Percentiles rank a stretch among this genome's conserved stretches.
These are phyloP conservation scores for Conomelus anceps DNA, from an alignment of 2,888 invertebrate species.

Conservation along the genomic window DNA sequence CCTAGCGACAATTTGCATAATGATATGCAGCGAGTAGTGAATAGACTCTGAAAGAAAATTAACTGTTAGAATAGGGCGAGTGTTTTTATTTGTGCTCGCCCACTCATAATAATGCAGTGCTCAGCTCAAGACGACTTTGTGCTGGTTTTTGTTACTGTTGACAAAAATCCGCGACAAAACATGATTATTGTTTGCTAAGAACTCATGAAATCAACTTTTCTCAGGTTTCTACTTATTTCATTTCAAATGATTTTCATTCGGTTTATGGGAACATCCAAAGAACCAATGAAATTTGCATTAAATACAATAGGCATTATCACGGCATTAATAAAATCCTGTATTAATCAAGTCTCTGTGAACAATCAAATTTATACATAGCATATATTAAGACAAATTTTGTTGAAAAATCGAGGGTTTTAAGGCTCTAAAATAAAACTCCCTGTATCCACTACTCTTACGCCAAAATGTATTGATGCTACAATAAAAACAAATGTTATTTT, in stretches of 20 bases:
- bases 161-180: not conserved
- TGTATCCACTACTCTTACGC: too few relatives aligned
- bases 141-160: not conserved
- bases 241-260: not conserved
- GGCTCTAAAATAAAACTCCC: too few relatives aligned
- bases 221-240: not conserved
- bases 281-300: not conserved
- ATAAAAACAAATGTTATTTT: too few relatives aligned
- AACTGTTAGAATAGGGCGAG: not conserved
- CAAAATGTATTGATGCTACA: too few relatives aligned
- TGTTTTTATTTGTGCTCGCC: not conserved
- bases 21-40: not conserved
- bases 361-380: too few relatives aligned
- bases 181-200: not conserved
- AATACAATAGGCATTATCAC: too few relatives aligned
- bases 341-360: too few relatives aligned
- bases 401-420: too few relatives aligned
- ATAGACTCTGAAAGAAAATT: not conserved
- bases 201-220: not conserved
- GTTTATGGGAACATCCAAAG: not conserved
- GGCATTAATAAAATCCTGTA: too few relatives aligned
- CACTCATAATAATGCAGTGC: not conserved
- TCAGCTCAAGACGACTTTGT: not conserved
- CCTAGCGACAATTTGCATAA: not conserved
- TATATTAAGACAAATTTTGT: too few relatives aligned